phyloP scores from a whole-genome alignment of 2,113 vertebrate genomes.

The Limnothrissa miodon region DNA sequence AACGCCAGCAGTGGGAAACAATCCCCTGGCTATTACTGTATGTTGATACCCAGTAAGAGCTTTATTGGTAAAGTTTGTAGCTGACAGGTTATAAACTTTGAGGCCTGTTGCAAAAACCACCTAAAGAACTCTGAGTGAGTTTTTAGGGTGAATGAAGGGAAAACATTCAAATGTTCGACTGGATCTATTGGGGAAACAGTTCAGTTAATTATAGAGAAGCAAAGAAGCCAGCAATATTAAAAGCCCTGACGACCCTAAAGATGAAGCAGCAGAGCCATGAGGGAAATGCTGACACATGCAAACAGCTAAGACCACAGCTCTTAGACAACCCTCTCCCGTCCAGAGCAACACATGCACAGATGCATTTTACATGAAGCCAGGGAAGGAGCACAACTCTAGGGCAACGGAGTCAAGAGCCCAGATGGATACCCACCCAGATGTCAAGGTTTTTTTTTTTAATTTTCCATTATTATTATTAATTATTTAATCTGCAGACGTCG shows the following conservation, averaged over 20 bases:
- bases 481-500: not conserved
- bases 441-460: not conserved
- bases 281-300: constrained; percentile 21
- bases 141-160: not conserved
- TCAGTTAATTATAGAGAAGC: constrained; percentile 32
- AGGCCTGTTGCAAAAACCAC: not conserved
- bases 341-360: constrained; percentile 36
- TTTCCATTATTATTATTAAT: not conserved
- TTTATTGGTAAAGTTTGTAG: not conserved
- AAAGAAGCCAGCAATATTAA: constrained; percentile 24
- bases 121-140: not conserved
- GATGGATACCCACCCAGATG: constrained; percentile 38
- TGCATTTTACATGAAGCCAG: constrained; percentile 47
- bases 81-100: not conserved
- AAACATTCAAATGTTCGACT: not conserved
- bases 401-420: constrained; percentile 27
- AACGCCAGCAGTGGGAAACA: not conserved
- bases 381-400: constrained; percentile 23
- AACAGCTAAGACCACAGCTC: constrained; percentile 26
- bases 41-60: not conserved
- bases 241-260: constrained; percentile 16
- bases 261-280: not conserved
- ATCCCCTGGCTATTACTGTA: not conserved
- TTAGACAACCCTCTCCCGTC: constrained; percentile 24
- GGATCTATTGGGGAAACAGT: too few relatives aligned